Base-by-base conservation (phyloP, 1,140 invertebrate species). In the Zaprionus davidi region DNA sequence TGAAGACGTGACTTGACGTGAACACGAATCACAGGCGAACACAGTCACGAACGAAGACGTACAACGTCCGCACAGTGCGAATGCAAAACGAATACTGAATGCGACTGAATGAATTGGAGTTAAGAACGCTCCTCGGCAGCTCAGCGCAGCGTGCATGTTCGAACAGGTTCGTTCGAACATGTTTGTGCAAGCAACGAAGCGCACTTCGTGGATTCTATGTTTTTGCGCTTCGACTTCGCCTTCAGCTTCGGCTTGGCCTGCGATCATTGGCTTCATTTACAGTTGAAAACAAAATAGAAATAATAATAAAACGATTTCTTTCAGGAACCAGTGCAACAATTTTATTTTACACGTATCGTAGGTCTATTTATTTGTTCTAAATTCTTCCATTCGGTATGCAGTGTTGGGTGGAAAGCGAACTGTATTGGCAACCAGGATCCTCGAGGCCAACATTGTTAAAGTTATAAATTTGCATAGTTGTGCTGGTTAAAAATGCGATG, bases 61-160 rank as follows among this genome's bases (percentile, higher is more conserved):
- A 73, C 75, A 17, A 64, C 69, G 56, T 71, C 74, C 82, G 71
- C 51, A 46, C 71, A 56, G 12, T 53, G 44, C 76, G 69, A 73
- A 38, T 57, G 24, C 24, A 49, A 73, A 76, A 82, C 78, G 90
- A 90, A 79, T 62, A 87, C 85, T 92, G 90, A 80, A 76, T 71
- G 62, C 60, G 53, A 63, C 41, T 63, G 51, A 55, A 49, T 63
- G 72, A 63, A 57, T 36, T 70, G 66, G 78, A 76, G 60, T 73
- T 59, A 66, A 83, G 81, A 82, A 83, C 66, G 64, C 44, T 59
- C 55, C 65, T 67, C 65, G 36, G 53, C 44, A 53, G 17, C 28
- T 0, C 59, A 44, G 20, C 20, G 24, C 20, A 17, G 41, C 49
- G 15, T 31, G 7, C 58, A 44, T 46, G 68, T 62, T 71, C 46